Evolutionary conservation across 2,797 vertebrate genomes (phyloP).

Genomic region (Enteromius trimaculatus): DNA sequence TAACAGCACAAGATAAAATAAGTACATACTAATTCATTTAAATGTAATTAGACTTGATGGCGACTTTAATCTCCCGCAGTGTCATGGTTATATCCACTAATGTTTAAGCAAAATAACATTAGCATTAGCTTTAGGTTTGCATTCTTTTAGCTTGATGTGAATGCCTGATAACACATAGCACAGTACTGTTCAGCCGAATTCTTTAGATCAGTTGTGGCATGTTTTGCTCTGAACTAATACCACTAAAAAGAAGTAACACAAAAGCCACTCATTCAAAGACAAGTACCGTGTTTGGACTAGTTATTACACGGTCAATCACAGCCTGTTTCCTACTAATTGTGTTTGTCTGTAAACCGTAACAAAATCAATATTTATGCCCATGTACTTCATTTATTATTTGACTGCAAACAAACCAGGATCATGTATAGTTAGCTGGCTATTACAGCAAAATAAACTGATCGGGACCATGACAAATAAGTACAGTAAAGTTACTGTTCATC

Average conservation of each 20-base stretch:
- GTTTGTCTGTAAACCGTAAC: background rate
- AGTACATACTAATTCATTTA: background rate
- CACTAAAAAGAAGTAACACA: background rate
- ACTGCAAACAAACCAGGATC: background rate
- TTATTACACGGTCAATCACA: background rate
- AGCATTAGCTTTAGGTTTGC: background rate
- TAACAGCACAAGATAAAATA: background rate
- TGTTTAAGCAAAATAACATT: background rate
- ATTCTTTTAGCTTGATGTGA: background rate
- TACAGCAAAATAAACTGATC: background rate
- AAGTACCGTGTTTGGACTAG: background rate
- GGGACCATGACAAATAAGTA: background rate
- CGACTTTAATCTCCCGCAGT: background rate
- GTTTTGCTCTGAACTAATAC: constrained; percentile 5
- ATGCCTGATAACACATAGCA: background rate
- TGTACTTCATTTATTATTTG: background rate
- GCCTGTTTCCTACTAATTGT: background rate
- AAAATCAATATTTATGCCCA: background rate
- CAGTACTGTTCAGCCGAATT: background rate
- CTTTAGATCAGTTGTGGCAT: constrained; percentile 18
- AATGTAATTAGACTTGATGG: background rate
- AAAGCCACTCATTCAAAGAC: background rate
- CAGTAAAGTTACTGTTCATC: no score
- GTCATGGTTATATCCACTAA: background rate
- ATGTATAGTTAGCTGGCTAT: background rate